A percentile compares a stretch with the other conserved stretches of the same genome.
These are phyloP conservation scores for Cartodere bifasciata DNA, from an alignment of 2,888 invertebrate species.

Conservation along the genomic window DNA sequence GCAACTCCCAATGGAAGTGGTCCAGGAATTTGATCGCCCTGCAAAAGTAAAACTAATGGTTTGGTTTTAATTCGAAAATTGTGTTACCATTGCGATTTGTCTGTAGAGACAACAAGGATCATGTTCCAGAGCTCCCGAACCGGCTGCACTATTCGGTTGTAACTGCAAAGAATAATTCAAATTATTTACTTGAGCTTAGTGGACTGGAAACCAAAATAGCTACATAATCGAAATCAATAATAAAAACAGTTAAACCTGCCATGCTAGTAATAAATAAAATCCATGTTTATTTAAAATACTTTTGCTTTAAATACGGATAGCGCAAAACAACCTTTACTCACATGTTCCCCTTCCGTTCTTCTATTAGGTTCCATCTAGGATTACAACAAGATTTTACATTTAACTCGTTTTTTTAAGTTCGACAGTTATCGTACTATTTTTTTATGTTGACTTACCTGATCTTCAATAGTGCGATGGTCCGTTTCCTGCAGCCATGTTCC, in stretches of 20 bases:
- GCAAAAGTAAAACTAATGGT: conserved; percentile 13
- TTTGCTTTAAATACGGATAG: conserved; percentile 2
- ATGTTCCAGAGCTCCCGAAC: conserved; percentile 93
- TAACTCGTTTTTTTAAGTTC: neutral
- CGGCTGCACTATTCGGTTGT: conserved; percentile 88
- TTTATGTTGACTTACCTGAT: conserved; percentile 59
- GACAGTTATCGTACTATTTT: neutral
- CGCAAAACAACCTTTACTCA: conserved; percentile 41
- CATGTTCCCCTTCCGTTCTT: conserved; percentile 68
- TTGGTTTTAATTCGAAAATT: conserved; percentile 6
- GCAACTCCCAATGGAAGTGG: conserved; percentile 89
- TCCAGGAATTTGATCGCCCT: conserved; percentile 54
- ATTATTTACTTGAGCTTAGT: conserved; percentile 3
- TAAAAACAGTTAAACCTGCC: conserved; percentile 15
- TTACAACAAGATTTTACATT: conserved; percentile 18
- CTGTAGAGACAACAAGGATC: conserved; percentile 88
- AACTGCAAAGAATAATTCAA: conserved; percentile 44
- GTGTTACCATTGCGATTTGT: conserved; percentile 42
- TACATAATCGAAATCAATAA: conserved; percentile 16
- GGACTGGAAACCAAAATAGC: conserved; percentile 12
- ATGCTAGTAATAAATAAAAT: neutral
- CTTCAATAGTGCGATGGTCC: conserved; percentile 92
- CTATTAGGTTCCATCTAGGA: conserved; percentile 73
- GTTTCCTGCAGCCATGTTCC: conserved; percentile 95
- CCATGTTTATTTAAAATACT: neutral